phyloP scores from a whole-genome alignment of 2,113 vertebrate genomes.

The Chamaea fasciata region DNA sequence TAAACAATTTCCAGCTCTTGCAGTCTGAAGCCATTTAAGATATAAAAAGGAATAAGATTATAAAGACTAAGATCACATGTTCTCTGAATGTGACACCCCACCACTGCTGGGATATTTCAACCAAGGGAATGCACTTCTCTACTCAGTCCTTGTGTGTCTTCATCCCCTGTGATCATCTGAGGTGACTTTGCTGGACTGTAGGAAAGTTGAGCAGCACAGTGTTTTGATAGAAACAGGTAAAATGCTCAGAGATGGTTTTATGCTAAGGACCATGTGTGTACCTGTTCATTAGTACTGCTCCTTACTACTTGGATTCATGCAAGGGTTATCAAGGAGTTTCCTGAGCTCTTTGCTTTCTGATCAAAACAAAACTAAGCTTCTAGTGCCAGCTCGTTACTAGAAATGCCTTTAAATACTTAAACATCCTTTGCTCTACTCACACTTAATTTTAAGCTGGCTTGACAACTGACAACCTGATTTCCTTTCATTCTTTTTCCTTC shows the following conservation, averaged over 20 bases:
- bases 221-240: neutral
- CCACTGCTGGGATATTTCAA: neutral
- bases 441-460: neutral
- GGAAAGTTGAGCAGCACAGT: neutral
- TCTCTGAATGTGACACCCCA: neutral
- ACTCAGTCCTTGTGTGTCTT: neutral
- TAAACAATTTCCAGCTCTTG: neutral
- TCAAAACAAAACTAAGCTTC: neutral
- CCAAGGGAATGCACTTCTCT: neutral
- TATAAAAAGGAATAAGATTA: neutral
- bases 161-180: neutral
- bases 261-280: neutral
- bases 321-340: neutral
- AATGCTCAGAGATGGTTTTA: neutral
- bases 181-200: neutral
- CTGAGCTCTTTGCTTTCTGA: neutral
- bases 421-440: neutral
- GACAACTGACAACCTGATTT: neutral
- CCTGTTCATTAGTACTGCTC: neutral
- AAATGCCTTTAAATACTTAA: neutral
- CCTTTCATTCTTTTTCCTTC: neutral
- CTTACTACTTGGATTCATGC: neutral
- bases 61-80: neutral
- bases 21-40: neutral
- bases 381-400: neutral